phyloP scores from a whole-genome alignment of 1,140 invertebrate genomes.

The Tetramorium alpestre region DNA sequence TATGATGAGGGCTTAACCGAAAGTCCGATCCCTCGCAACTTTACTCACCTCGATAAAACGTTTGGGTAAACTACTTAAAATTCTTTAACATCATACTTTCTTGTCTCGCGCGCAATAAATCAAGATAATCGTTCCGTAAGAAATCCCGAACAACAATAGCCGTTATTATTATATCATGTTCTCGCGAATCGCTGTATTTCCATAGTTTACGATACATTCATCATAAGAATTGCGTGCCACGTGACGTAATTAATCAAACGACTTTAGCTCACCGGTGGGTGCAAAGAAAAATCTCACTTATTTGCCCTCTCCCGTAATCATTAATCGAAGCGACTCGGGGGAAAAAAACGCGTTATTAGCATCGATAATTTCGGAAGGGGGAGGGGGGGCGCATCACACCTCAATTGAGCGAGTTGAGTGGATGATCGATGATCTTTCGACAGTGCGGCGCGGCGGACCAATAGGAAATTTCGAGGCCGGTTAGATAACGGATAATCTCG shows the following conservation, averaged over 20 bases:
- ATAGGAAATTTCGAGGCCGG: conserved; percentile 75
- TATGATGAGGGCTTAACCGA: not conserved
- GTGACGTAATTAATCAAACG: conserved; percentile 52
- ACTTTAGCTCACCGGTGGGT: not conserved
- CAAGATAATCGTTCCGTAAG: conserved; percentile 51
- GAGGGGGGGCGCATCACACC: not conserved
- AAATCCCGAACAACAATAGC: conserved; percentile 27
- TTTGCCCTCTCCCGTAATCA: conserved; percentile 3
- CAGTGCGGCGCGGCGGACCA: conserved; percentile 62
- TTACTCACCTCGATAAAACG: not conserved
- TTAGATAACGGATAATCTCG: conserved; percentile 76
- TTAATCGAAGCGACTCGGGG: not conserved
- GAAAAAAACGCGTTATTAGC: conserved; percentile 26
- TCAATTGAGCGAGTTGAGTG: conserved; percentile 64
- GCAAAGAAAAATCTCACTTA: conserved; percentile 31
- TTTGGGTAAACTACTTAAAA: conserved; percentile 30
- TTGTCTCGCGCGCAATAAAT: conserved; percentile 39
- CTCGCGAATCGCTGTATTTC: conserved; percentile 31
- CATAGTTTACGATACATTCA: conserved; percentile 43
- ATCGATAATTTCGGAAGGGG: conserved; percentile 5
- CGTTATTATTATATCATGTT: conserved; percentile 59
- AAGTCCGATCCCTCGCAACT: not conserved
- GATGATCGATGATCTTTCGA: conserved; percentile 79
- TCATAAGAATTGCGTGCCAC: conserved; percentile 45
- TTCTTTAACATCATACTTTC: conserved; percentile 52